Conservation (phyloP, 2,888 invertebrate species). For the Lasioglossum leucozonium region DNA sequence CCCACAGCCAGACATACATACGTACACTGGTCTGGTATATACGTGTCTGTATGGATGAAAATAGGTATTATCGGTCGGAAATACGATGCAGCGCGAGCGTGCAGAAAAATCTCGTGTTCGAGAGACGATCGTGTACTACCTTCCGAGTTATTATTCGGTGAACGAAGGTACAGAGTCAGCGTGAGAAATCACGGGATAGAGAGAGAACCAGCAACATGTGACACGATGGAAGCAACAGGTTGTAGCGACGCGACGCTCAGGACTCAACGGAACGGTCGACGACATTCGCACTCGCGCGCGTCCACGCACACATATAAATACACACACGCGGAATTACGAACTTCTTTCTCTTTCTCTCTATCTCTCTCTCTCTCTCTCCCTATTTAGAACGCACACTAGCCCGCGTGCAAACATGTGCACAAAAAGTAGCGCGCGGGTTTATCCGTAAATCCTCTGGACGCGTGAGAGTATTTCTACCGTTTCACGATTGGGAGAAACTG, state of each 20-base stretch:
- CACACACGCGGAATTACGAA: neutral
- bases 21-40: neutral
- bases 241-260: conserved; percentile 64
- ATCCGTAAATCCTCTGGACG: conserved; percentile 36
- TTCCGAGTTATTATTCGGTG: conserved; percentile 18
- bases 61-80: neutral
- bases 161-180: neutral
- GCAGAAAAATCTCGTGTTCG: neutral
- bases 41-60: neutral
- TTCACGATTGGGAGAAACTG: conserved; percentile 4
- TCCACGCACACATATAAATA: neutral
- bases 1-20: neutral
- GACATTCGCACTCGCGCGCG: conserved; percentile 59
- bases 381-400: conserved; percentile 2
- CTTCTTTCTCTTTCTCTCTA: neutral
- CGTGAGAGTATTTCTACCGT: conserved; percentile 28
- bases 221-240: conserved; percentile 67
- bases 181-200: conserved; percentile 1
- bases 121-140: neutral
- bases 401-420: conserved; percentile 18
- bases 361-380: conserved; percentile 12
- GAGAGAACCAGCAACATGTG: conserved; percentile 25
- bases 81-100: neutral
- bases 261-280: conserved; percentile 68
- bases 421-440: conserved; percentile 32